Evolutionary conservation across 2,113 vertebrate genomes (phyloP).

Genomic region (Hymenochirus boettgeri): DNA sequence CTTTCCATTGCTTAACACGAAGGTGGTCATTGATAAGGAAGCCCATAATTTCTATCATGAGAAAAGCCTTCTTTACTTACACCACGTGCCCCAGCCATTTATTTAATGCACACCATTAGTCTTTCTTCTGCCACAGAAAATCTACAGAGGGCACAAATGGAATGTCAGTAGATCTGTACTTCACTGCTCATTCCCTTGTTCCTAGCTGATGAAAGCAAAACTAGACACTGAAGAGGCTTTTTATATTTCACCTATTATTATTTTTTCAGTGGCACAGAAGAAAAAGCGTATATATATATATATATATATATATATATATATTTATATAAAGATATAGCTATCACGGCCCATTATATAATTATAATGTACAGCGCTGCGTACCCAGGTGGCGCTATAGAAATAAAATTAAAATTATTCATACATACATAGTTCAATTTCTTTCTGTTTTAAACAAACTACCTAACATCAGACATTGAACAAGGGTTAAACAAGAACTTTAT

Average conservation of each 20-base stretch:
- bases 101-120: conserved; percentile 6
- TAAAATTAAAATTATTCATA: too few relatives aligned
- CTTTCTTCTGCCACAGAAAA: conserved; percentile 7
- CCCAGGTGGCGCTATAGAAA: too few relatives aligned
- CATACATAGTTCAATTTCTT: too few relatives aligned
- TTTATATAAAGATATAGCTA: too few relatives aligned
- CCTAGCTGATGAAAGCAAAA: conserved; percentile 7
- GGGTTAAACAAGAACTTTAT: too few relatives aligned
- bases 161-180: neutral
- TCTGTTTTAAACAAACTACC: too few relatives aligned
- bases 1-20: conserved; percentile 8
- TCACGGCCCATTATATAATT: too few relatives aligned
- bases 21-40: conserved; percentile 14
- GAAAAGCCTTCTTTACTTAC: conserved; percentile 10
- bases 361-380: too few relatives aligned
- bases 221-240: conserved; percentile 5
- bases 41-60: conserved; percentile 8
- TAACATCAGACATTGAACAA: too few relatives aligned
- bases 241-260: neutral
- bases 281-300: neutral
- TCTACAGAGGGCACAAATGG: conserved; percentile 10
- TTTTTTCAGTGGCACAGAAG: neutral
- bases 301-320: too few relatives aligned
- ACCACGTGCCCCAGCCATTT: conserved; percentile 12
- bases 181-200: neutral